Evolutionary conservation across 2,113 vertebrate genomes (phyloP).

Genomic region (Megaptera novaeangliae): DNA sequence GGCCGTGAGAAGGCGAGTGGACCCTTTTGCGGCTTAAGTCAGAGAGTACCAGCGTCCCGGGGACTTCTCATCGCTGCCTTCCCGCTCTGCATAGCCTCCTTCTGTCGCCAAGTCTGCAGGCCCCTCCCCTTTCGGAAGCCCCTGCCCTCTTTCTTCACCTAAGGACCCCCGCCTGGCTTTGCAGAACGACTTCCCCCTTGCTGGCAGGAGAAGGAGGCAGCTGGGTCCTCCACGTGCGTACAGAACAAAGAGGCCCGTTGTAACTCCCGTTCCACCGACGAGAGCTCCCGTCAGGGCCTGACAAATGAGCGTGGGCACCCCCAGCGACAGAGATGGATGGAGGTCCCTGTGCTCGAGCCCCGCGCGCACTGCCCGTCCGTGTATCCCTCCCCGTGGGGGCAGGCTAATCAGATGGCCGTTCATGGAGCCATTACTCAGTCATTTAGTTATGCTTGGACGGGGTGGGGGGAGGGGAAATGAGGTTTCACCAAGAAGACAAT

Average conservation of each 20-base stretch:
- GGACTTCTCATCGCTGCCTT: neutral
- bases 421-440: slow-evolving; percentile 80
- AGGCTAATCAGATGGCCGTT: slow-evolving; percentile 81
- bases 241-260: neutral
- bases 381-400: slow-evolving; percentile 77
- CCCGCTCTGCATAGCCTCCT: neutral
- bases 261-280: neutral
- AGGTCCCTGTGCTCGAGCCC: slow-evolving; percentile 52
- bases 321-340: slow-evolving; percentile 82
- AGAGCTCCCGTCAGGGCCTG: slow-evolving; percentile 65
- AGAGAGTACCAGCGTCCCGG: neutral
- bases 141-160: neutral
- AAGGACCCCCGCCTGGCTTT: neutral
- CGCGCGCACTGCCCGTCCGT: slow-evolving; percentile 66
- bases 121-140: neutral
- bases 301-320: slow-evolving; percentile 76
- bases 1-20: neutral
- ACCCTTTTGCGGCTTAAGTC: neutral
- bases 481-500: slow-evolving; percentile 29
- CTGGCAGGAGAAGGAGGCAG: neutral
- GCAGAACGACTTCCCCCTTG: neutral
- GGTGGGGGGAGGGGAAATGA: neutral
- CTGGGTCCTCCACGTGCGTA: rapidly evolving
- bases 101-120: neutral
- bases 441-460: slow-evolving; percentile 59